Percentiles rank a stretch among this genome's conserved stretches.
phyloP scores from a whole-genome alignment of 1,140 invertebrate species.

The Drosophila parabipectinata region DNA sequence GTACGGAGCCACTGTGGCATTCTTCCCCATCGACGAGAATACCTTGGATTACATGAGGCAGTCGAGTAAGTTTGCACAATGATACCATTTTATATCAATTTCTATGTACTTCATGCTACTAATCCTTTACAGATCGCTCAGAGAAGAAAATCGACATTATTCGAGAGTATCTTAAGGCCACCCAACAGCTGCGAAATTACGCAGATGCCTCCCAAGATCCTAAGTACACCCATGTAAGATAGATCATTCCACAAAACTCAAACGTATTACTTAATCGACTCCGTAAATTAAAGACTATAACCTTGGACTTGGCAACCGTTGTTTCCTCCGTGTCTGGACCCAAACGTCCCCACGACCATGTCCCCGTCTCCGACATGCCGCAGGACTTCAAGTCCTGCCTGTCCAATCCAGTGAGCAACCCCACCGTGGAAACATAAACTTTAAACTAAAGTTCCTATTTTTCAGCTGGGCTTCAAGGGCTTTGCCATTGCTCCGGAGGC shows the following conservation, averaged over 20 bases:
- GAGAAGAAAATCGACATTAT: conserved; percentile 93
- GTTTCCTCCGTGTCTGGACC: conserved; percentile 98
- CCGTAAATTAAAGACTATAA: conserved; percentile 87
- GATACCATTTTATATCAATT: background rate
- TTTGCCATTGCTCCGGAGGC: conserved; percentile 92
- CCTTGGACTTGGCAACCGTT: conserved; percentile 94
- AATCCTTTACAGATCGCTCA: conserved; percentile 88
- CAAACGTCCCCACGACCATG: conserved; percentile 97
- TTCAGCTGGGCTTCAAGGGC: conserved; percentile 96
- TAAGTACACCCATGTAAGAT: conserved; percentile 90
- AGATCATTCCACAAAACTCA: background rate
- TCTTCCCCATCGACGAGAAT: conserved; percentile 96
- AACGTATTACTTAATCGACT: background rate
- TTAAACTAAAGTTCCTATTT: conserved; percentile 26
- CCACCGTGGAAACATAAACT: background rate
- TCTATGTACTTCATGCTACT: background rate
- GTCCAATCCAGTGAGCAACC: conserved; percentile 91
- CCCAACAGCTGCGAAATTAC: conserved; percentile 94
- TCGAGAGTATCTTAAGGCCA: conserved; percentile 92
- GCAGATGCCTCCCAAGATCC: conserved; percentile 91
- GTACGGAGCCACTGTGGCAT: conserved; percentile 98
- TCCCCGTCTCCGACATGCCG: conserved; percentile 96
- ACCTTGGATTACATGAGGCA: conserved; percentile 94
- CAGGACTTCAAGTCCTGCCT: conserved; percentile 94
- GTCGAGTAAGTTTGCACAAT: conserved; percentile 88